Base-by-base conservation (phyloP, 2,113 vertebrate genomes). In the Gobius niger region DNA sequence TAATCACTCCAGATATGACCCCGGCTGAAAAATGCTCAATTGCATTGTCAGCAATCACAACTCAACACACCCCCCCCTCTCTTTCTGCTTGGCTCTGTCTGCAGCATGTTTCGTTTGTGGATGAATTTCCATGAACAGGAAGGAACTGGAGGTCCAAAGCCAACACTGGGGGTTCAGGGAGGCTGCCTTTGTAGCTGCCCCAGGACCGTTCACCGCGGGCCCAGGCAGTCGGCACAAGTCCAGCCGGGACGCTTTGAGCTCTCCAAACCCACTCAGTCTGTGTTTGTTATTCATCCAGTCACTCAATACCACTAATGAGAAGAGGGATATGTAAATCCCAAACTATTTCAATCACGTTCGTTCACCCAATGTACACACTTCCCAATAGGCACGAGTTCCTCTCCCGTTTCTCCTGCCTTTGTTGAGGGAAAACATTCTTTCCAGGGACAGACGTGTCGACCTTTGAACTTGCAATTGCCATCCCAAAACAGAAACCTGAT, bases 81-180 rank as follows among this genome's bases (percentile, higher is more conserved):
- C 59, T 69, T 64, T 51, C 52, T 65, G 51, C 60, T 59, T 64
- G 47, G 44, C 49, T 50, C 14, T 1, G 1, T 77, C 67, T 80
- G 61, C 75, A 87, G 81, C 9, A 62, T 61, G 72, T 68, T 80
- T 84, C 46, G 62, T 77, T 85, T 77, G 73, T 67, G 69, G 47
- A 67, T 68, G 46, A 78, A 87, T 85, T 85, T 91, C 79, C 85
- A 85, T 88, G 90, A 91, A 87, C 88, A 91, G 88, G 89, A 91
- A 91, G 88, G 87, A 89, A 84, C 68, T 78, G 56, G 34, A 65
- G 67, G 65, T 89, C 90, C 87, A 90, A 87, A 90, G 85, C 79
- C 88, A 90, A 91, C 89, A 91, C 52, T 12, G 15, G 74, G 40
- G 75, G 66, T 83, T 87, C 82, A 87, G 73, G 0, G 63, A 87